phyloP scores from a whole-genome alignment of 2,888 invertebrate species.

The Tryphoninae sp. region DNA sequence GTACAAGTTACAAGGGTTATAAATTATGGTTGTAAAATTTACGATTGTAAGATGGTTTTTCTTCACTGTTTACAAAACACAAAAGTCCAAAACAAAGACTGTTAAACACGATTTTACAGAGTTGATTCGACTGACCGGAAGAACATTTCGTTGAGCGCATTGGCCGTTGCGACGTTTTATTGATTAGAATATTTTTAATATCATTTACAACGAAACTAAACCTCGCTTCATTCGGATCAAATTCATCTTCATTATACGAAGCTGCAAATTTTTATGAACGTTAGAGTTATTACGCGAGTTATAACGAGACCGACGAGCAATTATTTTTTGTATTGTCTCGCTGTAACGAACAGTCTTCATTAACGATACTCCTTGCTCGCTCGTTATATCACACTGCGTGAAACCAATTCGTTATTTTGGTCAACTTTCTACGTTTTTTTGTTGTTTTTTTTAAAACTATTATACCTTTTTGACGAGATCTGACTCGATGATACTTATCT shows the following conservation, averaged over 20 bases:
- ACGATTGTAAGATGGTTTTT: not conserved
- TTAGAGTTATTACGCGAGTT: not conserved
- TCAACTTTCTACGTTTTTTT: not conserved
- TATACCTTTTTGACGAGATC: not conserved
- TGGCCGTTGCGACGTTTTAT: too few relatives aligned
- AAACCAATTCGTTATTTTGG: slow-evolving; percentile 2
- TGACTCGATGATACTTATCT: not conserved
- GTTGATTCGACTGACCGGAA: not conserved
- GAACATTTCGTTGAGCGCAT: too few relatives aligned
- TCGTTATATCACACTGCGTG: not conserved
- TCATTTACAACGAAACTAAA: too few relatives aligned
- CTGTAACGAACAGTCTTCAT: slow-evolving; percentile 16
- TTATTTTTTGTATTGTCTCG: slow-evolving; percentile 20
- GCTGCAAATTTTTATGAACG: too few relatives aligned
- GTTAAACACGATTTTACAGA: not conserved
- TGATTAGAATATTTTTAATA: too few relatives aligned
- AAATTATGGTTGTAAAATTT: not conserved
- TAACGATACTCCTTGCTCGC: not conserved
- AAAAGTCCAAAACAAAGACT: not conserved
- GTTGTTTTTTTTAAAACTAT: not conserved
- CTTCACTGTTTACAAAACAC: not conserved
- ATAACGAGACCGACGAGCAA: slow-evolving; percentile 15
- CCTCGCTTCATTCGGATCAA: too few relatives aligned
- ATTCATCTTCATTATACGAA: too few relatives aligned
- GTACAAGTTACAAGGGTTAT: not conserved